Base-by-base conservation (phyloP, 2,797 vertebrate species). In the Acipenser transmontanus region DNA sequence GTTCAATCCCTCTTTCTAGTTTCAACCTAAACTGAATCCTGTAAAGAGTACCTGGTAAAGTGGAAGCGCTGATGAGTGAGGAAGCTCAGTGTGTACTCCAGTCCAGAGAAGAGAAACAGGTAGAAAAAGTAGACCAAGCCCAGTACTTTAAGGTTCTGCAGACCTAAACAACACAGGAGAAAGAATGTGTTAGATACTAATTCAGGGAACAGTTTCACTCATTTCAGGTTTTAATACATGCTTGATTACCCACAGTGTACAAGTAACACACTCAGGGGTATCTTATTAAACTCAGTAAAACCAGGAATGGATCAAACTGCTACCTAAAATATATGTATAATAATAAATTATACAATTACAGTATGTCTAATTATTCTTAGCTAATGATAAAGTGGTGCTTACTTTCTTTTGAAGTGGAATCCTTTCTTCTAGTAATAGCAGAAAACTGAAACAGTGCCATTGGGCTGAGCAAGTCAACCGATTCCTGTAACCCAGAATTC, bases 71-170 rank as follows among this genome's bases (percentile, higher is more conserved):
- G 94, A 79, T 99, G 97, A 47, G 91, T 93, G 50, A 99, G 89
- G 80, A 99, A 99, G 80, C 95, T 95, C 70, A 99, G 75, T 0
- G 92, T 96, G 67, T 93, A 98, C 81, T 99, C 97, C 79, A 99
- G 86, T 51, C 97, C 97, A 0, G 97, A 98, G 84, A 99, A 99
- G 67, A 99, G 84, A 82, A 98, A 97, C 59, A 99, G 92, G 81
- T 98, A 98, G 61, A 91, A 84, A 84, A 98, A 98, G 75, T 99
- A 99, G 68, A 88, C 88, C 74, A 93, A 81, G 47, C 97, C 97
- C 73, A 98, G 72, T 6, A 83, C 69, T 70, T 87, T 92, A 20
- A 99, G 92, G 70, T 83, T 92, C 74, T 82, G 64, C 78, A 94
- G 89, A 77, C 77, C 96, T 98, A 76, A 65, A 77, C 50, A 70